Base-by-base conservation (phyloP, 2,113 vertebrate species). In the Bungarus multicinctus region DNA sequence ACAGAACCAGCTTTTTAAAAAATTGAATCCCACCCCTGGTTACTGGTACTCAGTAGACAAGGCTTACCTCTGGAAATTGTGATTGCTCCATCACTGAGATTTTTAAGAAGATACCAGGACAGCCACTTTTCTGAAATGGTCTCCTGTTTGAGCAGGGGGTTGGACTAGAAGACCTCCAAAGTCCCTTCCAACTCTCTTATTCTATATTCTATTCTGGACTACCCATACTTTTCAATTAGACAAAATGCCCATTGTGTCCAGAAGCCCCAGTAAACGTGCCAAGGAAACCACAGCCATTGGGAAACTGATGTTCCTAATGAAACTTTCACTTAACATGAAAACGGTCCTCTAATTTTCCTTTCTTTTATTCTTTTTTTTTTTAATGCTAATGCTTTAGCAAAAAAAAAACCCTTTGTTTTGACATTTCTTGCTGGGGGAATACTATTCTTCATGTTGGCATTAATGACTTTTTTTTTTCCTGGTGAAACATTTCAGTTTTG, bases 401-500 rank as follows among this genome's bases (percentile, higher is more conserved):
- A 64, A 69, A 88, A 88, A 55, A 92, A 52, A 52, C 10, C 14
- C 43, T 92, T 39, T 54, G 87, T 89, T 92, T 89, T 89, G 87
- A 92, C 87, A 81, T 85, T 58, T 92, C 58, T 92, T 85, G 53
- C 53, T 34, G 39, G 52, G 64, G 45, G 27, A 27, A n/a, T n/a
- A 43, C 39, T 43, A 55, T 58, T 60, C 85, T 53, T 85, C 53
- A 85, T 58, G 53, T 57, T 50, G 54, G 53, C 53, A 23, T 34
- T 58, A 85, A 85, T 92, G 64, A 16, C 60, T 34, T 34, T 88
- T 90, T 64, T 64, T 81, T 43, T 22, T 53, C 58, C 50, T 27
- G 23, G 64, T 47, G 53, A 92, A 57, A 85, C 53, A 18, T 57
- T 85, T 55, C 54, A 74, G 22, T 92, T 89, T 92, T 85, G 69